phyloP scores from a whole-genome alignment of 2,797 vertebrate species.

The Threskiornis aethiopicus region DNA sequence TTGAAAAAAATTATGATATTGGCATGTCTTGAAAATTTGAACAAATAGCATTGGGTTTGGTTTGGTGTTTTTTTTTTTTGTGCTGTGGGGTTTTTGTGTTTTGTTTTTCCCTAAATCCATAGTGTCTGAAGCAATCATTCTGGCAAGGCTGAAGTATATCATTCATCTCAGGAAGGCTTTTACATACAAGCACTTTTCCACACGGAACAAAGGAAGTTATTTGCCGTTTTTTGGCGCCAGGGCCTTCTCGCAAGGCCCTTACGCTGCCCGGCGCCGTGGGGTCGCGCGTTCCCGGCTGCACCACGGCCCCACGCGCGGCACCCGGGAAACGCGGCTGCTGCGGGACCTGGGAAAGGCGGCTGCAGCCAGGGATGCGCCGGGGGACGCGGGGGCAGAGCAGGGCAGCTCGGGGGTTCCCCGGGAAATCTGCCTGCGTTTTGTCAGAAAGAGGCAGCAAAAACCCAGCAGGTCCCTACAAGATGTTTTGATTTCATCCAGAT shows the following conservation, averaged over 20 bases:
- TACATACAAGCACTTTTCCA: not conserved
- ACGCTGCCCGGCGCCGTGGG: rapidly evolving
- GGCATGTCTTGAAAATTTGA: not conserved
- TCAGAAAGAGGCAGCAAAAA: not conserved
- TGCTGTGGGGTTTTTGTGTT: rapidly evolving
- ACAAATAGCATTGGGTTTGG: not conserved
- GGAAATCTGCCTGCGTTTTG: not conserved
- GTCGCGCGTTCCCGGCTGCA: rapidly evolving
- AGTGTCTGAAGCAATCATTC: not conserved
- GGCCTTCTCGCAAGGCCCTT: rapidly evolving
- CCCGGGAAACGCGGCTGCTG: not conserved
- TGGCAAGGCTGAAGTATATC: not conserved
- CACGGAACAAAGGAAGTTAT: rapidly evolving
- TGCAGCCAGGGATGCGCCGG: rapidly evolving
- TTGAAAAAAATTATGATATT: not conserved
- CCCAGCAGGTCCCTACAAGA: not conserved
- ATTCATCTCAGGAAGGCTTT: not conserved
- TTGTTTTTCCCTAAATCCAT: rapidly evolving
- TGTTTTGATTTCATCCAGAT: not conserved
- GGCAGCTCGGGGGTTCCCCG: not conserved
- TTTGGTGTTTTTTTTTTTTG: too few relatives aligned
- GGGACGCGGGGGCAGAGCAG: not conserved
- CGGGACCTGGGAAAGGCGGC: not conserved
- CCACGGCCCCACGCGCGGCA: rapidly evolving
- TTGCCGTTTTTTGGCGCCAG: rapidly evolving